A percentile compares a stretch with the other conserved stretches of the same genome.
Conservation (phyloP, 2,797 vertebrate genomes). For the Arctocebus calabarensis region DNA sequence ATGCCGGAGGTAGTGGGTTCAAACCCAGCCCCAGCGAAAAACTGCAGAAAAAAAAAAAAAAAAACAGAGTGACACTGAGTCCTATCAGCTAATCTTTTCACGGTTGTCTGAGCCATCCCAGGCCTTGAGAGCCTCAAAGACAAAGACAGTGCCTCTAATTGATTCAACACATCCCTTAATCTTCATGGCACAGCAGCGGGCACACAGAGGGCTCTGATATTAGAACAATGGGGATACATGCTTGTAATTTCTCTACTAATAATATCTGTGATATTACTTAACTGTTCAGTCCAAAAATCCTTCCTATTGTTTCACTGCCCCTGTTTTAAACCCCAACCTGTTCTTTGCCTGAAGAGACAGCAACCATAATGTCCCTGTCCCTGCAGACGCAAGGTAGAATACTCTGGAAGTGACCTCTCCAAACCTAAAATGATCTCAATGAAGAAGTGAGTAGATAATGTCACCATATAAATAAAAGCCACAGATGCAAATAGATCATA, state of each 20-base stretch:
- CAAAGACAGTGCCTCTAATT: neutral
- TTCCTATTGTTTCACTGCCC: neutral
- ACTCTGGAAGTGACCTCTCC: neutral
- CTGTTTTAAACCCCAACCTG: constrained; percentile 7
- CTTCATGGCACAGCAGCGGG: neutral
- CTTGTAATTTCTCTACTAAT: neutral
- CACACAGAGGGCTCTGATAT: neutral
- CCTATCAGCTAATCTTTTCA: neutral
- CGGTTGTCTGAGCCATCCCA: neutral
- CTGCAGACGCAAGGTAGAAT: neutral
- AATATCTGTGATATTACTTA: neutral
- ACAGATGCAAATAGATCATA: neutral
- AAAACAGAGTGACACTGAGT: neutral
- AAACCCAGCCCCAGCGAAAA: too few relatives aligned
- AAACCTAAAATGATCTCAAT: neutral
- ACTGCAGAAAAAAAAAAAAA: too few relatives aligned
- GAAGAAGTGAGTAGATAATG: neutral
- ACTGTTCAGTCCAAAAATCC: neutral
- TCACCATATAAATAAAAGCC: neutral
- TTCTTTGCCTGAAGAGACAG: neutral
- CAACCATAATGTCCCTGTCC: neutral
- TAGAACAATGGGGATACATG: neutral
- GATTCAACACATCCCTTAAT: neutral
- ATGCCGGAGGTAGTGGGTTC: too few relatives aligned
- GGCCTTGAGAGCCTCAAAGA: neutral